Conservation (phyloP, 2,888 invertebrate species). For the Tachystola acroxantha region DNA sequence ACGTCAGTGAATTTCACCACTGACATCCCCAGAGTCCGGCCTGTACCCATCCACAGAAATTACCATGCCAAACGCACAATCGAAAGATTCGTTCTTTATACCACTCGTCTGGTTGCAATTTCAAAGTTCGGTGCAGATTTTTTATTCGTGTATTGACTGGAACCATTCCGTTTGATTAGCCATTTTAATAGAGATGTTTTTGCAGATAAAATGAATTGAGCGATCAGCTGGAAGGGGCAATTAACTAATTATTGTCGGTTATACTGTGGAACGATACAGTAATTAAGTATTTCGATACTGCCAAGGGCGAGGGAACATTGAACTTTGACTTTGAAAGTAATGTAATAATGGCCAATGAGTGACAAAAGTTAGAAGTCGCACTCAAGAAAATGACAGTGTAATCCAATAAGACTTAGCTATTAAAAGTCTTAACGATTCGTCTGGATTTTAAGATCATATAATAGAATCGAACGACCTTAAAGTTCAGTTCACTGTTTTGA, state of each 20-base stretch:
- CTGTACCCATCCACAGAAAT: conserved; percentile 29
- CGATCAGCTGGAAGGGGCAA: conserved; percentile 8
- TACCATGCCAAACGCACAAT: conserved; percentile 37
- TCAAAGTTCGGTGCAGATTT: conserved; percentile 14
- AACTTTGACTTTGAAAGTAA: conserved; percentile 4
- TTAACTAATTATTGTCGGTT: conserved; percentile 13
- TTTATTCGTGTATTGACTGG: conserved; percentile 16
- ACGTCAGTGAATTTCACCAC: too few species aligned
- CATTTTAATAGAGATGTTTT: conserved; percentile 22
- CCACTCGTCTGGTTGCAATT: conserved; percentile 21
- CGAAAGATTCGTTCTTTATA: conserved; percentile 31
- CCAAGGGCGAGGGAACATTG: not conserved
- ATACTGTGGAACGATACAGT: not conserved
- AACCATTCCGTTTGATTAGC: conserved; percentile 22
- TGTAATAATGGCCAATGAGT: too few species aligned
- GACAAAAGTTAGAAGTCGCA: not conserved
- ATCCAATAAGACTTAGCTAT: not conserved
- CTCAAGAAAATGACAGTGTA: not conserved
- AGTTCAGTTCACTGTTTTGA: too few species aligned
- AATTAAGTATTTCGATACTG: not conserved
- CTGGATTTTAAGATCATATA: too few species aligned
- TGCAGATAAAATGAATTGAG: conserved; percentile 6
- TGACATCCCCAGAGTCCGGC: too few species aligned
- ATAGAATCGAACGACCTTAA: too few species aligned
- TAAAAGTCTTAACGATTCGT: not conserved